These are phyloP conservation scores for Rhagologus leucostigma DNA, from an alignment of 2,113 vertebrate species.

Conservation along the genomic window DNA sequence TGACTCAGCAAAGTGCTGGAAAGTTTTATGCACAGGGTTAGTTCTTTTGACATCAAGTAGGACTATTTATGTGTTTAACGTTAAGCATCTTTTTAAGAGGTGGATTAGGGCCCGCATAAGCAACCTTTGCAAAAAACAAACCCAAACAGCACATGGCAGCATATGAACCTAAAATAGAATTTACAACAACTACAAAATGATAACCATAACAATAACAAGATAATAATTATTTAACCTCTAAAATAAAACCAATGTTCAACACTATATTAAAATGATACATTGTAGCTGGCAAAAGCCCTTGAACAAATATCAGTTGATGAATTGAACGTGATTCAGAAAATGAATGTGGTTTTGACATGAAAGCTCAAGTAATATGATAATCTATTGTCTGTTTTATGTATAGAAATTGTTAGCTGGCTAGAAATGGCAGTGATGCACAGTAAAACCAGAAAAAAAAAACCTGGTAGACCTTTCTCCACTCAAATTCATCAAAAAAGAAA, in stretches of 20 bases:
- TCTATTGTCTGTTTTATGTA: slow-evolving; percentile 50
- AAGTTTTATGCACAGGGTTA: slow-evolving; percentile 21
- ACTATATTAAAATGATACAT: slow-evolving; percentile 46
- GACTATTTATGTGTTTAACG: slow-evolving; percentile 11
- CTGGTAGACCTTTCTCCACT: not conserved
- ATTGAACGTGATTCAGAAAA: slow-evolving; percentile 56
- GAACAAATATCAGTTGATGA: slow-evolving; percentile 55
- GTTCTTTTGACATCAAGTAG: slow-evolving; percentile 15
- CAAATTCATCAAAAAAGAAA: not conserved
- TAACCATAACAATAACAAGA: slow-evolving; percentile 43
- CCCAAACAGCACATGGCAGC: not conserved
- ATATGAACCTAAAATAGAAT: not conserved
- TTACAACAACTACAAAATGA: not conserved
- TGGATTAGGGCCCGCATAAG: not conserved
- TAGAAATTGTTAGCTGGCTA: slow-evolving; percentile 52
- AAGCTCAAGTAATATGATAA: slow-evolving; percentile 45
- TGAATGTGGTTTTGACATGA: slow-evolving; percentile 59
- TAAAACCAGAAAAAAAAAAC: not conserved
- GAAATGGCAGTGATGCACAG: slow-evolving; percentile 27
- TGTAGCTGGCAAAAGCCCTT: slow-evolving; percentile 46
- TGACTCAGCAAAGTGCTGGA: slow-evolving; percentile 42
- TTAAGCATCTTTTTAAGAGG: slow-evolving; percentile 17
- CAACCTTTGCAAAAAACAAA: not conserved
- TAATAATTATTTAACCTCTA: slow-evolving; percentile 37
- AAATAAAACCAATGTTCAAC: slow-evolving; percentile 13